Evolutionary conservation across 2,888 invertebrate species (phyloP), one percentile per base, ranked within the genome.

Genomic region (Keiferia lycopersicella): DNA sequence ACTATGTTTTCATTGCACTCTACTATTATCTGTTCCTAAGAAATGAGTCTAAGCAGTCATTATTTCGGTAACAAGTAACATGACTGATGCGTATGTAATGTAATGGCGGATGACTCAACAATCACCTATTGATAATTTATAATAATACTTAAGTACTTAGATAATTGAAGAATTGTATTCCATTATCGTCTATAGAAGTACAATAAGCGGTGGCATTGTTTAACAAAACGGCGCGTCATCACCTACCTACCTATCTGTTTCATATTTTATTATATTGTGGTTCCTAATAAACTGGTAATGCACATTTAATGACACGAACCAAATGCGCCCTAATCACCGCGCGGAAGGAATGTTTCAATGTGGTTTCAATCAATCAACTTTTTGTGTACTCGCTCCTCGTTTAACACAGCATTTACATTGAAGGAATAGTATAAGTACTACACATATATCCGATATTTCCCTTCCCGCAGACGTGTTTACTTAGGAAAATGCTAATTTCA

Each of bases 271-370:
- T 26, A 6, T 26, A 30, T 48, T 48, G 30, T n/a, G 14, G 26
- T 48, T 22, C 22, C 18, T 45, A 45, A 60, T 60, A 60, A 60
- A 50, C 30, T 48, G 12, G 60, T 60, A 60, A 60, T 60, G 60
- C 16, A 30, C 16, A 45, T 60, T 60, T 60, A 60, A 60, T 48
- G 60, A 48, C n/a, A 6, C 22, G 39, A 59, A 45, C 60, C n/a
- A 61, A 48, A 26, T 11, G 14, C 11, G 7, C 26, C 10, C 48
- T 61, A 48, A 61, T 61, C 48, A 50, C 50, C 48, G 58, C n/a
- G n/a, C 16, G n/a, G 56, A 56, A 53, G 30, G 56, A 56, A 56
- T 56, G 10, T 51, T 14, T 30, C 26, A 14, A n/a, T 20, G 34
- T 34, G 30, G 10, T 51, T 14, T 30, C 26, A 14, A n/a, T 20